These are phyloP conservation scores for Watsonalla binaria DNA, from an alignment of 2,888 invertebrate species.

Conservation along the genomic window DNA sequence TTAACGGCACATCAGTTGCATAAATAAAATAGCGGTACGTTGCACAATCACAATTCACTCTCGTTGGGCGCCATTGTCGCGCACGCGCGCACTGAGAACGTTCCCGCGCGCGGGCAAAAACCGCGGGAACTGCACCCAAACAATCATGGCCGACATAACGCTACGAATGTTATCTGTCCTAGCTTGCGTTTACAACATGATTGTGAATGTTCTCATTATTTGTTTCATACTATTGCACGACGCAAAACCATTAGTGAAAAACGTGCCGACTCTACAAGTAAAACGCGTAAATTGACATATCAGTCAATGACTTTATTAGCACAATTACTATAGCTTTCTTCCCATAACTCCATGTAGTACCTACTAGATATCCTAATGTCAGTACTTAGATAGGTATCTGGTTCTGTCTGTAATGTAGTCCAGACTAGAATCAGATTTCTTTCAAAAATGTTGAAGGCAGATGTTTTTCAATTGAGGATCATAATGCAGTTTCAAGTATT, in stretches of 20 bases:
- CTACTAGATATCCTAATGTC: too few species aligned
- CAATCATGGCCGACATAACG: conserved; percentile 75
- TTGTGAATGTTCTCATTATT: conserved; percentile 62
- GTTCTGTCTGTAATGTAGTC: too few species aligned
- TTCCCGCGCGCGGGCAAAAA: conserved; percentile 76
- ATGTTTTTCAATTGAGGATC: too few species aligned
- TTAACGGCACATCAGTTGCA: conserved; percentile 70
- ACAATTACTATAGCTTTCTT: background rate
- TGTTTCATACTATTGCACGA: conserved; percentile 20
- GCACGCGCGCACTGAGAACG: conserved; percentile 73
- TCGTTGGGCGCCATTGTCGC: conserved; percentile 70
- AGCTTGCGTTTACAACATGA: conserved; percentile 49
- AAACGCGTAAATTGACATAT: conserved; percentile 8
- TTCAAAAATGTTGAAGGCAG: too few species aligned
- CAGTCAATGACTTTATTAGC: background rate
- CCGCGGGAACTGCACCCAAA: conserved; percentile 69
- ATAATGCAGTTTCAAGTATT: too few species aligned
- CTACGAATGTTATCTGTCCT: conserved; percentile 69
- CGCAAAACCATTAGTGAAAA: background rate
- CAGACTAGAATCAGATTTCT: too few species aligned
- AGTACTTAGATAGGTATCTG: too few species aligned
- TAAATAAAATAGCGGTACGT: conserved; percentile 56
- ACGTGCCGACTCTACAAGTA: background rate
- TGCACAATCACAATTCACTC: conserved; percentile 75
- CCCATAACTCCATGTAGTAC: too few species aligned